Evolutionary conservation across 2,888 invertebrate genomes (phyloP).

Genomic region (Drosophila anomelani): DNA sequence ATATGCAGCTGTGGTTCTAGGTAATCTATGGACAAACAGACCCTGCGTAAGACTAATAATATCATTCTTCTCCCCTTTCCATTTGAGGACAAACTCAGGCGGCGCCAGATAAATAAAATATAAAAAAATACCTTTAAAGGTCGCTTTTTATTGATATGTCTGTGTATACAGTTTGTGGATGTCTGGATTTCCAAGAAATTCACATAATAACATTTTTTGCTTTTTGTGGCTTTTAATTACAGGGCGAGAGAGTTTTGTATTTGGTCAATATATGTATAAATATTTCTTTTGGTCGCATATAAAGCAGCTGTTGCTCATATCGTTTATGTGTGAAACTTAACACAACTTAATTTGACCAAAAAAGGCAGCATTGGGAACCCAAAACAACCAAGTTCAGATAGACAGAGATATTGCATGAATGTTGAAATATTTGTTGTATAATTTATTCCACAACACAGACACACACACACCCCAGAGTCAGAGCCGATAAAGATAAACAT

Average conservation of each 20-base stretch:
- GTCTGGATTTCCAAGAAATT: constrained; percentile 63
- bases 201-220: constrained; percentile 31
- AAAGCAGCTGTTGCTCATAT: constrained; percentile 44
- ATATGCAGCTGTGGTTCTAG: constrained; percentile 32
- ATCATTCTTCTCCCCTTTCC: constrained; percentile 11
- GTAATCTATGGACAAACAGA: constrained; percentile 13
- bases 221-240: constrained; percentile 70
- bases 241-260: constrained; percentile 48
- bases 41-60: constrained; percentile 6
- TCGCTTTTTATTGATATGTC: constrained; percentile 25
- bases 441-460: constrained; percentile 62
- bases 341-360: constrained; percentile 76
- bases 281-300: constrained; percentile 47
- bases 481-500: constrained; percentile 66
- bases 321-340: constrained; percentile 72
- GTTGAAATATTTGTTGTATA: constrained; percentile 54
- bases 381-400: constrained; percentile 29
- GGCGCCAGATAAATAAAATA: constrained; percentile 57
- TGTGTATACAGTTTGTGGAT: constrained; percentile 28
- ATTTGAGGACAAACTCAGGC: constrained; percentile 36
- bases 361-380: constrained; percentile 48
- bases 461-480: constrained; percentile 21
- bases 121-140: constrained; percentile 63
- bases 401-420: constrained; percentile 17
- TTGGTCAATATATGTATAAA: constrained; percentile 7